Conservation (phyloP, 2,888 invertebrate genomes). For the Coelogynopora nodosa region DNA sequence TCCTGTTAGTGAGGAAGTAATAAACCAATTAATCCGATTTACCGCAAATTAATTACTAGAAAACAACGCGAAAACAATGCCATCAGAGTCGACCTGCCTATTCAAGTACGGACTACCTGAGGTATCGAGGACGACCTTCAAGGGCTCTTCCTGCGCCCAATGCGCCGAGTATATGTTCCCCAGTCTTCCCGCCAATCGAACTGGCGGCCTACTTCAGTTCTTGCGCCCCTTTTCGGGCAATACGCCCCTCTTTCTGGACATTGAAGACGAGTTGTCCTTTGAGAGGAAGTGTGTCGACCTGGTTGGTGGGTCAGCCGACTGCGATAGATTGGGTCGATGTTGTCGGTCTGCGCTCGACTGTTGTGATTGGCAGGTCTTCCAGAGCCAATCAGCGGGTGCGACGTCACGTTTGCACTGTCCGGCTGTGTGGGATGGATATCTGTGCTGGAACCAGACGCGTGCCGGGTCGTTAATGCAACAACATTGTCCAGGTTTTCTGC, state of each 20-base stretch:
- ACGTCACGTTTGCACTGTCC: neutral
- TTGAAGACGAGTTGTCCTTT: neutral
- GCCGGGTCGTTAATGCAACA: neutral
- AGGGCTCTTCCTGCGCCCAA: slow-evolving; percentile 12
- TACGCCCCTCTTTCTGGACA: neutral
- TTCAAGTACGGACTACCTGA: neutral
- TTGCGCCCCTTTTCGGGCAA: neutral
- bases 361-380: neutral
- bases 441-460: neutral
- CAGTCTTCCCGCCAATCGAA: neutral
- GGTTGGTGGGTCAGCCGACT: neutral
- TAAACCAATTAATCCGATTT: neutral
- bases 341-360: neutral
- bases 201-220: neutral
- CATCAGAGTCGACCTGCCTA: neutral
- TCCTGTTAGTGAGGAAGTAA: neutral
- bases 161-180: neutral
- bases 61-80: too few species aligned
- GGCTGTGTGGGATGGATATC: slow-evolving; percentile 9
- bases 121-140: neutral
- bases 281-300: neutral
- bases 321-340: neutral
- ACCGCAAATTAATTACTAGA: neutral
- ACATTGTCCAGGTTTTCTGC: neutral
- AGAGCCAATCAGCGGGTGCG: neutral